phyloP scores from a whole-genome alignment of 2,113 vertebrate genomes.

The Donacobius atricapilla region DNA sequence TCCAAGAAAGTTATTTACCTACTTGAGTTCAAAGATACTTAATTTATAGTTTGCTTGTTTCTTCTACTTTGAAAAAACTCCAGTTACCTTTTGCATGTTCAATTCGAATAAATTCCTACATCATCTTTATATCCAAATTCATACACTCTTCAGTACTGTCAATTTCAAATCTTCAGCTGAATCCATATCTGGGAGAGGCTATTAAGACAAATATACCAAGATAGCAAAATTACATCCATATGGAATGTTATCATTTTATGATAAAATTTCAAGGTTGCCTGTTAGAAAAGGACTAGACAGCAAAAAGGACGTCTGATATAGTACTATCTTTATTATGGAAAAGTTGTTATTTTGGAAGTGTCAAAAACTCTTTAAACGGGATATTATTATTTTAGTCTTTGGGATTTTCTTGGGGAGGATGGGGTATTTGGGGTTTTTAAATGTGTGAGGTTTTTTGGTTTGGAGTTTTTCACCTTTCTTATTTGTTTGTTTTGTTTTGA shows the following conservation, averaged over 20 bases:
- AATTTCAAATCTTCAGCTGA: background rate
- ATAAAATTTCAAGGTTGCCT: background rate
- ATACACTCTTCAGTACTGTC: background rate
- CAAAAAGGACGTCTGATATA: background rate
- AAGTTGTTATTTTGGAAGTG: background rate
- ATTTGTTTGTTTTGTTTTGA: background rate
- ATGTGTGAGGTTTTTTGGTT: fast-evolving
- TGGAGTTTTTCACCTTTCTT: background rate
- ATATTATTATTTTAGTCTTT: background rate
- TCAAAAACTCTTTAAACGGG: background rate
- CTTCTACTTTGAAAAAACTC: background rate
- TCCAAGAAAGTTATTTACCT: background rate
- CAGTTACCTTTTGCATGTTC: background rate
- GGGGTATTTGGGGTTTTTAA: fast-evolving
- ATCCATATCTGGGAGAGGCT: background rate
- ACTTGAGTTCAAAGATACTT: background rate
- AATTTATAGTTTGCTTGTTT: background rate
- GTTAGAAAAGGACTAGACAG: background rate
- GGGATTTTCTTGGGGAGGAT: fast-evolving
- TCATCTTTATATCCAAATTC: background rate
- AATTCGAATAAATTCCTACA: background rate
- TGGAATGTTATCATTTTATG: background rate
- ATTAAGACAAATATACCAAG: background rate
- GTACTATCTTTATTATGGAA: background rate
- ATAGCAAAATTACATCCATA: background rate